A percentile compares a stretch with the other conserved stretches of the same genome.
phyloP scores from a whole-genome alignment of 2,888 invertebrate genomes.

The Trissolcus brochymenae region DNA sequence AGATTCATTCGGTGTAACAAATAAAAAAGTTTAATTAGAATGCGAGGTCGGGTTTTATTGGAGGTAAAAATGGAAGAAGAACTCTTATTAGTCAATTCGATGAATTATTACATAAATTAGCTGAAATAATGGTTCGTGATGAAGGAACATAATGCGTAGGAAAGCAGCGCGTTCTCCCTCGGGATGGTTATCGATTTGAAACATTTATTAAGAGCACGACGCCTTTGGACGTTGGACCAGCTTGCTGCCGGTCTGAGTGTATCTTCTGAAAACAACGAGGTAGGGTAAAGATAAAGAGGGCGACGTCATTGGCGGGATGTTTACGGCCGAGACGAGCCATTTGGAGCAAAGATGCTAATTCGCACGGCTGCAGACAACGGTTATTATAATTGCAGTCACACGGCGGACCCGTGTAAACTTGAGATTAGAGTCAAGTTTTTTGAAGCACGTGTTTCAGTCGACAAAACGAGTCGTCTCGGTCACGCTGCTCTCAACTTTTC shows the following conservation, averaged over 20 bases:
- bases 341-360: slow-evolving; percentile 43
- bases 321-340: slow-evolving; percentile 42
- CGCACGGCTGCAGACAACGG: slow-evolving; percentile 48
- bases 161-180: slow-evolving; percentile 1
- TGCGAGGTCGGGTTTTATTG: too few species aligned
- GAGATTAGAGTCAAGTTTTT: slow-evolving; percentile 38
- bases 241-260: slow-evolving; percentile 21
- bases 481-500: background rate
- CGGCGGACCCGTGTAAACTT: slow-evolving; percentile 41
- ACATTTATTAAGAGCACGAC: slow-evolving; percentile 44
- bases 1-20: too few species aligned
- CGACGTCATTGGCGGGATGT: slow-evolving; percentile 46
- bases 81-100: too few species aligned
- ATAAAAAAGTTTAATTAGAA: too few species aligned
- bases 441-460: slow-evolving; percentile 24
- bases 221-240: slow-evolving; percentile 18
- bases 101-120: too few species aligned
- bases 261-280: slow-evolving; percentile 21
- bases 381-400: slow-evolving; percentile 50
- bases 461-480: slow-evolving; percentile 27
- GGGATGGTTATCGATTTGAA: slow-evolving; percentile 40
- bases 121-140: too few species aligned
- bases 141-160: too few species aligned
- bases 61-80: too few species aligned
- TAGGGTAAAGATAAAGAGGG: slow-evolving; percentile 35